A percentile compares a stretch with the other conserved stretches of the same genome.
These are phyloP conservation scores for Scolopax bukidnonensis DNA, from an alignment of 2,797 vertebrate genomes.

Conservation along the genomic window DNA sequence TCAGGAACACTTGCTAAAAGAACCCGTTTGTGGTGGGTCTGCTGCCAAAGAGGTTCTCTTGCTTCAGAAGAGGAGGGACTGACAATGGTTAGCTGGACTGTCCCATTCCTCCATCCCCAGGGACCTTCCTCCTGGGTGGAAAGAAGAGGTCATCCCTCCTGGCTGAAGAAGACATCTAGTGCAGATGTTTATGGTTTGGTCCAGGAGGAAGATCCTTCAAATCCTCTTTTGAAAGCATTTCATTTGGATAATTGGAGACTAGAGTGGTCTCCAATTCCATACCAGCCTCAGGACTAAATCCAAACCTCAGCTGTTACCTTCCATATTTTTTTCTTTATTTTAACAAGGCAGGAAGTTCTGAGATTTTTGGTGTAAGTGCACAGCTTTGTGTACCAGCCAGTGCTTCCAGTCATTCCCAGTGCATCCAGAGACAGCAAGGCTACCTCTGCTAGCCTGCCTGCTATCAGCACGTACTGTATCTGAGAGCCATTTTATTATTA, in stretches of 20 bases:
- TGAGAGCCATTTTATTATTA: conserved; percentile 33
- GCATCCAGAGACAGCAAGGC: background rate
- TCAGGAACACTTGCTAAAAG: background rate
- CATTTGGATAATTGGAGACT: background rate
- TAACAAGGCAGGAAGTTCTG: too few species aligned
- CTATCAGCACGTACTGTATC: background rate
- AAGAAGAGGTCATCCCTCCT: background rate
- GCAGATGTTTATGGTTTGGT: background rate
- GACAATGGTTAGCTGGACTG: accelerated
- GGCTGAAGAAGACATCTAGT: background rate
- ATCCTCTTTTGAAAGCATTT: background rate
- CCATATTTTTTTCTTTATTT: background rate
- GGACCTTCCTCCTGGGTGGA: background rate
- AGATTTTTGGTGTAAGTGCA: background rate
- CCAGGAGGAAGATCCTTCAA: background rate
- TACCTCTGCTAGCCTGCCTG: background rate
- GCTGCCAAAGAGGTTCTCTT: background rate
- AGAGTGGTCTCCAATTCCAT: background rate
- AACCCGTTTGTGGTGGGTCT: background rate
- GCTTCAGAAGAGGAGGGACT: background rate
- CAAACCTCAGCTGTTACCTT: background rate
- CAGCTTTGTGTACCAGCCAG: background rate
- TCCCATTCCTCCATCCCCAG: background rate
- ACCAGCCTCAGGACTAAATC: background rate
- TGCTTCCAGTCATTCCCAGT: background rate